phyloP scores from a whole-genome alignment of 2,888 invertebrate species.

The Volucella inflata region DNA sequence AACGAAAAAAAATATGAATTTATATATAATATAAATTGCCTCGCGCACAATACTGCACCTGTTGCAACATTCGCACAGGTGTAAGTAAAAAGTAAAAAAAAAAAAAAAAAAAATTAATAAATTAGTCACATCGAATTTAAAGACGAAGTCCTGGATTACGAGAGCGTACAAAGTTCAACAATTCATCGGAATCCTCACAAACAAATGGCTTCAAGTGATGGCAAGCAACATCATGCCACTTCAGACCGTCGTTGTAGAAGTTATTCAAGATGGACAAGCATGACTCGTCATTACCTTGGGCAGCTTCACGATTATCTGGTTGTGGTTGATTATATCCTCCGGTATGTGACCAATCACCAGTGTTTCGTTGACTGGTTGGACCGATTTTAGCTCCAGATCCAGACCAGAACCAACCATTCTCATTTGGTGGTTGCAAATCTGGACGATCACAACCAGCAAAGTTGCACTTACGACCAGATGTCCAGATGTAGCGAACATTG shows the following conservation, averaged over 20 bases:
- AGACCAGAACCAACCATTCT: slow-evolving; percentile 97
- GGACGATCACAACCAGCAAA: slow-evolving; percentile 94
- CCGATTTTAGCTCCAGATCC: slow-evolving; percentile 96
- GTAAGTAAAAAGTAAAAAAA: slow-evolving; percentile 61
- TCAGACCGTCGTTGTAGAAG: slow-evolving; percentile 94
- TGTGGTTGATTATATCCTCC: slow-evolving; percentile 94
- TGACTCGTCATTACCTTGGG: slow-evolving; percentile 96
- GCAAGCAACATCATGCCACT: slow-evolving; percentile 95
- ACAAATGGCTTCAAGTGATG: slow-evolving; percentile 94
- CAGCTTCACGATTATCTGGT: slow-evolving; percentile 95
- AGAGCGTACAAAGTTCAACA: slow-evolving; percentile 94
- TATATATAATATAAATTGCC: slow-evolving; percentile 75
- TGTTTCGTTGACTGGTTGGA: slow-evolving; percentile 93
- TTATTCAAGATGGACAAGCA: slow-evolving; percentile 95
- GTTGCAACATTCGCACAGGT: slow-evolving; percentile 29
- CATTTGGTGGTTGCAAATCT: slow-evolving; percentile 92
- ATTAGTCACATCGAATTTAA: slow-evolving; percentile 82
- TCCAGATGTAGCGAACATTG: slow-evolving; percentile 93
- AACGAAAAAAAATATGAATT: slow-evolving; percentile 64
- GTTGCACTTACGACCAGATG: slow-evolving; percentile 95
- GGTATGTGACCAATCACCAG: slow-evolving; percentile 95
- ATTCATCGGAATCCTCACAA: slow-evolving; percentile 95
- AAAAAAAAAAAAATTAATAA: slow-evolving; percentile 61
- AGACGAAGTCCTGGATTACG: slow-evolving; percentile 94
- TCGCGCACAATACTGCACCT: slow-evolving; percentile 51